These are phyloP conservation scores for Temnopleurus reevesii DNA, from an alignment of 53 echinoderm and acorn worm species.

Conservation along the genomic window DNA sequence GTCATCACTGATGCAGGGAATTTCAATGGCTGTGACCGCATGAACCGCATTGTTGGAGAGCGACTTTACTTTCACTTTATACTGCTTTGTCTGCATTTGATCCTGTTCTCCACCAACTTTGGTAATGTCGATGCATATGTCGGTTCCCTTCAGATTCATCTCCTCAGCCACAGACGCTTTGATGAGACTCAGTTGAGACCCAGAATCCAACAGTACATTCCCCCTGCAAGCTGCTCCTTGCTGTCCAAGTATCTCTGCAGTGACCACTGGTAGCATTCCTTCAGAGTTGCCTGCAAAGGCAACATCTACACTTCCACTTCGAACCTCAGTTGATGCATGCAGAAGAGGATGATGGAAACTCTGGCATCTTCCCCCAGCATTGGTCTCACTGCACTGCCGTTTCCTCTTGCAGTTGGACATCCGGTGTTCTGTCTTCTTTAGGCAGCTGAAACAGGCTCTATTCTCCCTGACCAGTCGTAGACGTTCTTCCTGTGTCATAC, in stretches of 20 bases:
- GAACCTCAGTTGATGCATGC: neutral
- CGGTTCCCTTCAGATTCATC: constrained; percentile 51
- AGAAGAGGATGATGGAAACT: constrained; percentile 55
- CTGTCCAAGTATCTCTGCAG: constrained; percentile 50
- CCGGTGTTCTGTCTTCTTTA: constrained; percentile 69
- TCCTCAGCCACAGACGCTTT: constrained; percentile 44
- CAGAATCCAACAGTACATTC: constrained; percentile 62
- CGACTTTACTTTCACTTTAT: constrained; percentile 22
- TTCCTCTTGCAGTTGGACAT: constrained; percentile 60
- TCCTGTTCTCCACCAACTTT: constrained; percentile 69
- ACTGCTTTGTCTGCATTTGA: constrained; percentile 44
- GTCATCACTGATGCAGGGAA: constrained; percentile 58
- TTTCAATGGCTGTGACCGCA: neutral
- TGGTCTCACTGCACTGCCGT: constrained; percentile 60
- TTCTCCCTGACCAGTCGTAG: constrained; percentile 59
- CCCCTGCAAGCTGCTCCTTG: neutral
- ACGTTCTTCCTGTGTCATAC: constrained; percentile 44
- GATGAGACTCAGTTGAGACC: constrained; percentile 58
- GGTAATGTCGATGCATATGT: constrained; percentile 37
- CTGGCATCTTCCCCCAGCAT: constrained; percentile 43
- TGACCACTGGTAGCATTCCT: constrained; percentile 60
- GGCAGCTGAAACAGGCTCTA: constrained; percentile 70
- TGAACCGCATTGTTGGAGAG: neutral
- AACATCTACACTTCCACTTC: neutral
- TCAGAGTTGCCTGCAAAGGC: constrained; percentile 8